Evolutionary conservation across 2,888 invertebrate species (phyloP).

Genomic region (Mimumesa dahlbomi): DNA sequence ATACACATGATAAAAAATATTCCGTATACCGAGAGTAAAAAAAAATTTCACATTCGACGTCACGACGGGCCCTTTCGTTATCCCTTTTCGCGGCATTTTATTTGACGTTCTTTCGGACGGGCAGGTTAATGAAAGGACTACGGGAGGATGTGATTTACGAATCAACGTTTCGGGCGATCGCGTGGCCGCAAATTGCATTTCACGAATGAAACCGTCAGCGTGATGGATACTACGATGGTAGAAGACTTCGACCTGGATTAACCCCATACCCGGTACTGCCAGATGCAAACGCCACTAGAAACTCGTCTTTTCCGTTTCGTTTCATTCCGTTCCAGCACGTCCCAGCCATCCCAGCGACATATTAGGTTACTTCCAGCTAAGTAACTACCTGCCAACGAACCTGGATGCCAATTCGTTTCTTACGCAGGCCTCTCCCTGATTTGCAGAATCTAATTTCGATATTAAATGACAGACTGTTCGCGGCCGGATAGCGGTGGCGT

Average conservation of each 20-base stretch:
- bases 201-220: slow-evolving; percentile 9
- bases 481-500: not conserved
- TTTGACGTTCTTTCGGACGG: not conserved
- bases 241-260: slow-evolving; percentile 43
- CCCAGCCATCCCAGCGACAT: slow-evolving; percentile 45
- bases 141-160: slow-evolving; percentile 17
- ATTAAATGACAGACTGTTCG: slow-evolving; percentile 6
- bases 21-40: too few species aligned
- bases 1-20: too few species aligned
- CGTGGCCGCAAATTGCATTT: slow-evolving; percentile 42
- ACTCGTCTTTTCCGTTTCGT: slow-evolving; percentile 40
- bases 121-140: not conserved
- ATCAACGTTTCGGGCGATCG: slow-evolving; percentile 17
- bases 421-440: slow-evolving; percentile 18
- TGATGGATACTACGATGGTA: slow-evolving; percentile 35
- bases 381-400: slow-evolving; percentile 20
- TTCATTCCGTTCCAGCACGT: slow-evolving; percentile 34
- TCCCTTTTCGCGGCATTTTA: not conserved
- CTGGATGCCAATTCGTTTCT: slow-evolving; percentile 31
- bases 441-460: slow-evolving; percentile 13
- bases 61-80: not conserved
- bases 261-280: slow-evolving; percentile 22
- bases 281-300: slow-evolving; percentile 38
- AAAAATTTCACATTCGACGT: not conserved
- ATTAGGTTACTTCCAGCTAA: slow-evolving; percentile 56